Conservation (phyloP, 2,888 invertebrate genomes). For the Noctuana brunneofusca region DNA sequence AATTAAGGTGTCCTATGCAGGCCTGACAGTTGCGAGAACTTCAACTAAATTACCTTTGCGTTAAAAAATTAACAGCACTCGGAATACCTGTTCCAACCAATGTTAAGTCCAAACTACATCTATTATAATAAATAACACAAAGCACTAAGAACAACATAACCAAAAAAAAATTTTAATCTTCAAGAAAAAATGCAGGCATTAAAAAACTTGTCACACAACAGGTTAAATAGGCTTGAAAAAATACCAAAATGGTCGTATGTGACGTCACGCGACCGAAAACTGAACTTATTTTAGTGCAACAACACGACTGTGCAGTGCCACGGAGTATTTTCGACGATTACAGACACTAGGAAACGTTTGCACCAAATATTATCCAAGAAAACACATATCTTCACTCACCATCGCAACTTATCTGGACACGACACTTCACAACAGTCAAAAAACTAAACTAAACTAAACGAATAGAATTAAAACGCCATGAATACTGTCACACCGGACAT, state of each 20-base stretch:
- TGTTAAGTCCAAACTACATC: not conserved
- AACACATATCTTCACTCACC: conserved; percentile 52
- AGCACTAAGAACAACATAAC: not conserved
- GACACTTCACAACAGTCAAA: conserved; percentile 62
- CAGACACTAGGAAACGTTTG: not conserved
- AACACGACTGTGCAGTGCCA: conserved; percentile 38
- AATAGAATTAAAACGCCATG: conserved; percentile 70
- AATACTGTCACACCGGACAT: conserved; percentile 70
- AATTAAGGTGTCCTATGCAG: conserved; percentile 43
- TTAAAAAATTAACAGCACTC: conserved; percentile 9
- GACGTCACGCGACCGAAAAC: conserved; percentile 41
- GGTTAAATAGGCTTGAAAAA: conserved; percentile 25
- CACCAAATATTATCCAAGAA: conserved; percentile 15
- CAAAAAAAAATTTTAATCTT: conserved; percentile 23
- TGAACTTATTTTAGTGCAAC: conserved; percentile 53
- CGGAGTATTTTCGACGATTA: conserved; percentile 10
- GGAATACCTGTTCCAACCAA: conserved; percentile 6
- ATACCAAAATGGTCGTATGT: conserved; percentile 38
- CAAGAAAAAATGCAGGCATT: not conserved
- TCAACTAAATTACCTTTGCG: conserved; percentile 22
- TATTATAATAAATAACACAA: conserved; percentile 1
- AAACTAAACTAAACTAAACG: conserved; percentile 65
- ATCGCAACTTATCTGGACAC: conserved; percentile 51
- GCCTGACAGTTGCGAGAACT: conserved; percentile 37
- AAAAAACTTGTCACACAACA: conserved; percentile 23